A percentile compares a stretch with the other conserved stretches of the same genome.
phyloP scores from a whole-genome alignment of 2,888 invertebrate species.

The Parasteatoda lunata region DNA sequence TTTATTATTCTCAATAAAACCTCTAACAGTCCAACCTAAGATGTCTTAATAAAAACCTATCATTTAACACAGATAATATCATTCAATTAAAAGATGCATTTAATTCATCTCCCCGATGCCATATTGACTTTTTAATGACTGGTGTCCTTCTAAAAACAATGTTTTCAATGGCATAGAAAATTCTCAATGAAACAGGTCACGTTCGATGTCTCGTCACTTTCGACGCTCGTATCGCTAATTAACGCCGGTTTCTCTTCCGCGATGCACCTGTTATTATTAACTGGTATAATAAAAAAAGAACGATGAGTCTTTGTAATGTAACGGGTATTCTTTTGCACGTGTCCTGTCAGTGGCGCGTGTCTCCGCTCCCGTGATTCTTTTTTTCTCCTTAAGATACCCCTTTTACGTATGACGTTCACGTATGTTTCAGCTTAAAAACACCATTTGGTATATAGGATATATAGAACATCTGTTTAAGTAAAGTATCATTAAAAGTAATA shows the following conservation, averaged over 20 bases:
- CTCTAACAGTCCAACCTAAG: background rate
- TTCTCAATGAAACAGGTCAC: constrained; percentile 42
- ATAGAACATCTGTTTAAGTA: background rate
- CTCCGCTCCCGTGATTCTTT: constrained; percentile 3
- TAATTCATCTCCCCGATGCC: background rate
- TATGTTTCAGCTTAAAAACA: background rate
- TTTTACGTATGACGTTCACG: background rate
- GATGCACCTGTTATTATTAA: constrained; percentile 41
- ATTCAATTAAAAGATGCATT: background rate
- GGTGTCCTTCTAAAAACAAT: background rate
- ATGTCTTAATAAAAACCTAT: background rate
- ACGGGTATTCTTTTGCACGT: constrained; percentile 22
- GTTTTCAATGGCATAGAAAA: background rate
- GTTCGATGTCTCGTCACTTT: constrained; percentile 43
- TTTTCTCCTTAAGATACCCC: background rate
- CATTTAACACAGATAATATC: background rate
- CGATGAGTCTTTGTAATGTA: constrained; percentile 24
- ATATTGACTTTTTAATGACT: constrained; percentile 5
- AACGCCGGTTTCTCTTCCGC: constrained; percentile 49
- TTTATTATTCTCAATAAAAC: no score
- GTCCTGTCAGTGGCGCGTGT: constrained; percentile 48
- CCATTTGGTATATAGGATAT: background rate
- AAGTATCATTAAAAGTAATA: no score
- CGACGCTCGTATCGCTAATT: constrained; percentile 34
- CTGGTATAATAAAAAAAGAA: background rate